These are phyloP conservation scores for Isaurus tuberculatus DNA, from an alignment of 92 coral and sea anemone species.

Conservation along the genomic window DNA sequence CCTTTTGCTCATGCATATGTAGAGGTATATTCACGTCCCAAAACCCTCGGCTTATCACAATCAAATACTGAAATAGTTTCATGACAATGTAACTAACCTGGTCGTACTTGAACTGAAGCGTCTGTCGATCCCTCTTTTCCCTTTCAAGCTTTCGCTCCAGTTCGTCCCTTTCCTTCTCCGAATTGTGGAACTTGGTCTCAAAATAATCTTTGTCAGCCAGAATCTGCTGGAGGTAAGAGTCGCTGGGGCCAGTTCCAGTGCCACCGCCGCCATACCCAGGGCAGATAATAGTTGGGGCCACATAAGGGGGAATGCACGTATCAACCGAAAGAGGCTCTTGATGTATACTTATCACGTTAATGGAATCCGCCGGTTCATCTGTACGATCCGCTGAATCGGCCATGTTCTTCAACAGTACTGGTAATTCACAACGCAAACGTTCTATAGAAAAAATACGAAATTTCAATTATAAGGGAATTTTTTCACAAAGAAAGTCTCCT, in stretches of 20 bases:
- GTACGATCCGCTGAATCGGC: conserved; percentile 17
- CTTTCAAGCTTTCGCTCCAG: conserved; percentile 73
- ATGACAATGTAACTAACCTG: background rate
- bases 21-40: no score
- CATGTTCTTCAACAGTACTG: background rate
- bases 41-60: no score
- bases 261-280: background rate
- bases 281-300: background rate
- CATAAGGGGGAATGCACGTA: background rate
- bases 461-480: no score
- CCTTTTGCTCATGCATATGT: no score
- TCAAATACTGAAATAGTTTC: background rate
- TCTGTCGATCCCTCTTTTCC: conserved; percentile 75
- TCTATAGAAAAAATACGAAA: no score
- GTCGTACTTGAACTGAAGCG: conserved; percentile 52
- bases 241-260: background rate
- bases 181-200: conserved; percentile 64
- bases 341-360: background rate
- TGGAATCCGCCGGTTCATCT: no score
- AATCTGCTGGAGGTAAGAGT: conserved; percentile 29
- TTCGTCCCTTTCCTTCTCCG: conserved; percentile 78
- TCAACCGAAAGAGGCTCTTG: background rate
- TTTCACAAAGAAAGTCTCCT: no score
- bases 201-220: conserved; percentile 49
- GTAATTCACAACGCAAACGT: no score